Evolutionary conservation across 92 coral and sea anemone species (phyloP), one percentile per base, ranked within the genome.

Genomic region (Porites lobata): DNA sequence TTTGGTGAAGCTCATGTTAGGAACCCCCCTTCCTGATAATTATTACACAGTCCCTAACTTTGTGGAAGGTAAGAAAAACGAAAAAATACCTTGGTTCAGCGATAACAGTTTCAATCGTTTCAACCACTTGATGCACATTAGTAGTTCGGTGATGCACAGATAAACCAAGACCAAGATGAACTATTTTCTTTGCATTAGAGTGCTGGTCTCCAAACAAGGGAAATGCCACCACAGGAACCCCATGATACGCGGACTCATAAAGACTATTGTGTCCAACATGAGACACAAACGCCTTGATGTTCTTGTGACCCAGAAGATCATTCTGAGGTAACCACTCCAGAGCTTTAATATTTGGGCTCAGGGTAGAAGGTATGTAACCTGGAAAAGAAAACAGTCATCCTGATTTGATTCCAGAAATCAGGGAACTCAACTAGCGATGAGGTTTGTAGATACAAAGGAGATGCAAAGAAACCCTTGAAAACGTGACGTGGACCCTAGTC

Each of bases 251-350:
- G 6, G 95, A 66, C 75, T 92, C 95, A 20, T 78, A 89, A 38
- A 89, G 81, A 69, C 95, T 89, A 78, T 92, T 86, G 57, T 85
- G 91, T 26, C 95, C 95, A 47, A 79, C 86, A 84, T 92, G 95
- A 32, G 95, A 85, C 22, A 92, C 93, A 78, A 92, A 92, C 20
- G 86, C 89, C 54, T 69, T 86, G 75, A 84, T 64, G 29, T 92
- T 74, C 67, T 52, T 74, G 75, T 92, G 95, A 56, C 86, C 95
- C 69, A 92, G 75, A 0, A 92, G 85, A 66, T 92, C 95, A 51
- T 74, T 92, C 86, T 92, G 95, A 47, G 95, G 95, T n/a, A 92
- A 61, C 95, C 95, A 92, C 1, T 80, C 85, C 59, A 87, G 72
- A 29, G 65, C 58, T 66, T 70, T 86, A 68, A 92, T 72, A 26